These are phyloP conservation scores for Exephanes ischioxanthus DNA, from an alignment of 2,888 invertebrate species.

Conservation along the genomic window DNA sequence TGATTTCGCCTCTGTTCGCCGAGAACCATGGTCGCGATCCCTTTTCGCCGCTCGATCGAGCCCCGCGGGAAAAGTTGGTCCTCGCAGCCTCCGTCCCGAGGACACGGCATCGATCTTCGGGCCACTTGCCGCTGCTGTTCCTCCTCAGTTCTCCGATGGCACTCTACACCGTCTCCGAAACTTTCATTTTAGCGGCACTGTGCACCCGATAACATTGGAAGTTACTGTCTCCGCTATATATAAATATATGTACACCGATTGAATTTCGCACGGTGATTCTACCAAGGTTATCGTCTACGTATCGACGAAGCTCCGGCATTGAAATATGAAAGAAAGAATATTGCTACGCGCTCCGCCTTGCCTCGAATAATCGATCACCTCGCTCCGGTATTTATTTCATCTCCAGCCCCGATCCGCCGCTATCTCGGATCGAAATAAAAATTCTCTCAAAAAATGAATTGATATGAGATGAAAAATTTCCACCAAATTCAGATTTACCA, in stretches of 20 bases:
- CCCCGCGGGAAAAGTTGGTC: conserved; percentile 60
- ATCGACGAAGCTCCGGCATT: background rate
- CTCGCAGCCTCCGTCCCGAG: conserved; percentile 51
- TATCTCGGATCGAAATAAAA: background rate
- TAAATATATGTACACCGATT: conserved; percentile 23
- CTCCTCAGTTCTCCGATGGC: conserved; percentile 37
- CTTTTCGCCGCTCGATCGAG: conserved; percentile 29
- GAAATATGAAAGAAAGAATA: conserved; percentile 21
- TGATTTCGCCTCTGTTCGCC: conserved; percentile 50
- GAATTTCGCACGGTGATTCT: conserved; percentile 35
- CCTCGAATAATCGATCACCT: conserved; percentile 38
- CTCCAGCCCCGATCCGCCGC: background rate
- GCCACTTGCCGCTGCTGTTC: conserved; percentile 55
- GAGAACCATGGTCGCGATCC: conserved; percentile 38
- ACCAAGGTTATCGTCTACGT: background rate
- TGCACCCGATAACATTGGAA: conserved; percentile 61
- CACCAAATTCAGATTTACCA: too few relatives aligned
- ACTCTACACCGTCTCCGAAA: conserved; percentile 45
- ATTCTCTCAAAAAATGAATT: background rate
- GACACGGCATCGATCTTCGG: conserved; percentile 68
- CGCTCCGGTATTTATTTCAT: background rate
- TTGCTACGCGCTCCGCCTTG: background rate
- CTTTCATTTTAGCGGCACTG: conserved; percentile 68
- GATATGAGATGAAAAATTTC: background rate
- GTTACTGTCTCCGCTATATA: conserved; percentile 26